Evolutionary conservation across 1,140 invertebrate genomes (phyloP).

Genomic region (Tetramorium parvispinum): DNA sequence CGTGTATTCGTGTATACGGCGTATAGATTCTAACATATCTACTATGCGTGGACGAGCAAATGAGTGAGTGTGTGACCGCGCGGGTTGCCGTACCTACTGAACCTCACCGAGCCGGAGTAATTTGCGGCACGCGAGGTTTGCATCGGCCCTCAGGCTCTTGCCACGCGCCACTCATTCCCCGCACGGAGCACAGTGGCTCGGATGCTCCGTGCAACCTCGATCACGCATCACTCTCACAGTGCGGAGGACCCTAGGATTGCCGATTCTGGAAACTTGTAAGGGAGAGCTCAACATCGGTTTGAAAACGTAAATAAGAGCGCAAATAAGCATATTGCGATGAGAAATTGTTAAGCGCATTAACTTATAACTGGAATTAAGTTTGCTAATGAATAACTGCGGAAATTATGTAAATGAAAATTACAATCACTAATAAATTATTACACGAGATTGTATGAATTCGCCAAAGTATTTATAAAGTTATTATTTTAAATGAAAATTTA

Average conservation of each 20-base stretch:
- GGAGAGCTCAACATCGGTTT: background rate
- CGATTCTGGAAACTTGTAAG: background rate
- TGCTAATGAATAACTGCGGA: background rate
- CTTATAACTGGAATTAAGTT: background rate
- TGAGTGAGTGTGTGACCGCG: constrained; percentile 73
- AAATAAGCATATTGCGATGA: background rate
- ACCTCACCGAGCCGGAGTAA: constrained; percentile 74
- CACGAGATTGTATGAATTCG: background rate
- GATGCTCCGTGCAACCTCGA: constrained; percentile 25
- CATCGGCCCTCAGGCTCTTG: constrained; percentile 69
- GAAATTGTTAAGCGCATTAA: background rate
- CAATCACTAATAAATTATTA: background rate
- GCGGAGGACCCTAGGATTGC: background rate
- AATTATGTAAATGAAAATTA: background rate
- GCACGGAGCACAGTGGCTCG: constrained; percentile 21
- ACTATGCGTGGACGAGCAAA: constrained; percentile 66
- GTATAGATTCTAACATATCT: constrained; percentile 29
- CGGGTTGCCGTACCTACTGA: constrained; percentile 71
- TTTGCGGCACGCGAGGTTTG: constrained; percentile 81
- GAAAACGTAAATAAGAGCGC: background rate
- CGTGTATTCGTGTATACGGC: constrained; percentile 1
- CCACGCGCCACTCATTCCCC: constrained; percentile 74
- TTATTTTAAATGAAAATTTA: background rate
- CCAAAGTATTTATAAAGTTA: background rate
- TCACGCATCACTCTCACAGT: constrained; percentile 22